Base-by-base conservation (phyloP, 2,113 vertebrate genomes). In the Nesogale talazaci region DNA sequence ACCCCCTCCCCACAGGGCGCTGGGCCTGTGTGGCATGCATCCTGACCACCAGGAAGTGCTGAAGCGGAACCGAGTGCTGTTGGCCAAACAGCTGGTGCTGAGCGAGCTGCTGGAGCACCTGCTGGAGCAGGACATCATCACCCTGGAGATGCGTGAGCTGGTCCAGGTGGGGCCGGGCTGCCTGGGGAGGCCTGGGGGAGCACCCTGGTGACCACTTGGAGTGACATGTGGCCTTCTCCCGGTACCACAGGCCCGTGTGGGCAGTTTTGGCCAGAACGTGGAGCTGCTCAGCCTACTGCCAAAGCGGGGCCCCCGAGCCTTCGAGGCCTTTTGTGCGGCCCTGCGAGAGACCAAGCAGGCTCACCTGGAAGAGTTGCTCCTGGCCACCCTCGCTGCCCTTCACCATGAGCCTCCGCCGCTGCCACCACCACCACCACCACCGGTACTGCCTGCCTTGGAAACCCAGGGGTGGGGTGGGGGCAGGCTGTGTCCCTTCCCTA, bases 241-340 rank as follows among this genome's bases (percentile, higher is more conserved):
- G 15, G 8, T 76, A 72, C 65, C 81, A 16, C 40, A 99, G 99
- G 98, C 98, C 36, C 97, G 98, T 91, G 91, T 93, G 82, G 99
- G 98, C 5, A 99, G 97, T 88, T 99, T 98, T 0, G 98, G 98
- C 96, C 98, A 98, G 94, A 99, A 98, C 69, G 98, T 98, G 95
- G 97, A 97, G 76, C 98, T 99, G 88, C 98, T 99, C 15, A 97
- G 97, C 56, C 97, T 99, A 46, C 97, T 99, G 85, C 99, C 99
- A 38, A 99, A 99, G 94, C 98, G 99, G 90, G 99, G 99, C 4
- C 99, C 99, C 3, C 95, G 88, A 42, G 99, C 99, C 6, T 99
- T 99, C 77, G 98, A 97, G 89, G 98, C 96, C 78, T 99, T 99
- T 97, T 99, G 99, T 92, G 94, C 94, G 61, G 99, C 99, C 76